phyloP scores from a whole-genome alignment of 2,113 vertebrate species.

The Rynchops niger region DNA sequence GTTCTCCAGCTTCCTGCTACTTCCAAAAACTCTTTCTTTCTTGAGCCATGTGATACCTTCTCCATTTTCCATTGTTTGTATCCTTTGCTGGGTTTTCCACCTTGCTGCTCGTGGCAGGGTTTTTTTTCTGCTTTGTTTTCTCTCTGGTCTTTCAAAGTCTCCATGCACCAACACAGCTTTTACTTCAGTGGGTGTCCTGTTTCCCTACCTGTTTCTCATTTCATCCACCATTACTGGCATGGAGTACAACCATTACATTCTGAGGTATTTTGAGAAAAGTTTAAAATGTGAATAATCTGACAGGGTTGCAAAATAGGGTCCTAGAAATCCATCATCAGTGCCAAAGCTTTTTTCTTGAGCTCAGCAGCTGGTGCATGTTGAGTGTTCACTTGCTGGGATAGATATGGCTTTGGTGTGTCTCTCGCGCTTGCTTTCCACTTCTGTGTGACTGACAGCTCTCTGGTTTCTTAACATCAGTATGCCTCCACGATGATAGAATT shows the following conservation, averaged over 20 bases:
- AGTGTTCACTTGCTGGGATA: neutral
- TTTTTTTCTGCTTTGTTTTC: neutral
- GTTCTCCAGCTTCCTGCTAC: neutral
- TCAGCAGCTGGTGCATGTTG: neutral
- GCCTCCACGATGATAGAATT: neutral
- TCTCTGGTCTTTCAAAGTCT: neutral
- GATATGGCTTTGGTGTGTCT: neutral
- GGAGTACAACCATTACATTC: neutral
- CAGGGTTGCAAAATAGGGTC: neutral
- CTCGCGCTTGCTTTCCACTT: neutral
- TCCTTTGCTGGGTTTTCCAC: neutral
- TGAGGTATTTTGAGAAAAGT: neutral
- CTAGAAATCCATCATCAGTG: neutral
- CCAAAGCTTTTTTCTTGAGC: neutral
- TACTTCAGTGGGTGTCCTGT: neutral
- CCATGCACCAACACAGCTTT: neutral
- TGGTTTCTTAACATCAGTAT: neutral
- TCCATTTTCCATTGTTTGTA: neutral
- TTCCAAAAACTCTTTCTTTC: neutral
- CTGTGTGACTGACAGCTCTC: neutral
- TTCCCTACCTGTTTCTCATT: neutral
- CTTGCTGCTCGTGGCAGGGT: accelerated
- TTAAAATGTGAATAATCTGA: neutral
- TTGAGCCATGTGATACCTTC: neutral
- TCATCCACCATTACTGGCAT: neutral